These are phyloP conservation scores for Yponomeuta sedellus DNA, from an alignment of 2,888 invertebrate species.

Conservation along the genomic window DNA sequence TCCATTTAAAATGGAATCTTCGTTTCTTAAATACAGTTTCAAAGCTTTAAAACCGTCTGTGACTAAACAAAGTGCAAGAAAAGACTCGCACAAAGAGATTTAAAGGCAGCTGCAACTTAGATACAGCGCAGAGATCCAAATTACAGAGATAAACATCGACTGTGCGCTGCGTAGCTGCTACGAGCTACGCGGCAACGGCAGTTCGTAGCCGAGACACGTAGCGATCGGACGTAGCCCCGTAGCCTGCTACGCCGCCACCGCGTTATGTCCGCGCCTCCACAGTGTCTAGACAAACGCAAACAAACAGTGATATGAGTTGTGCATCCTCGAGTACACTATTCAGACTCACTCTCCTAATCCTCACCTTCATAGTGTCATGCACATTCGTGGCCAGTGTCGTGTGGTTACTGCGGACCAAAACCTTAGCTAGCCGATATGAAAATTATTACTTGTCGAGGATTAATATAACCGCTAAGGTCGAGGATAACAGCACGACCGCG, in stretches of 20 bases:
- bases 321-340: constrained; percentile 61
- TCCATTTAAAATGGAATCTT: background rate
- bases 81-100: constrained; percentile 63
- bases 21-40: constrained; percentile 10
- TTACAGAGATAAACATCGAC: constrained; percentile 59
- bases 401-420: constrained; percentile 62
- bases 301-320: constrained; percentile 76
- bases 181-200: constrained; percentile 40
- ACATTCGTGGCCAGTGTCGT: constrained; percentile 67
- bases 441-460: constrained; percentile 75
- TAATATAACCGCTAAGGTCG: constrained; percentile 64
- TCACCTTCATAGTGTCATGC: constrained; percentile 66
- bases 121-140: constrained; percentile 57
- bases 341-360: constrained; percentile 64
- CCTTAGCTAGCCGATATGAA: constrained; percentile 63
- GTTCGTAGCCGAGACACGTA: constrained; percentile 55
- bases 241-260: constrained; percentile 37
- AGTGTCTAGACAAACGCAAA: constrained; percentile 59
- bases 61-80: constrained; percentile 59
- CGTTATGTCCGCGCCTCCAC: constrained; percentile 62
- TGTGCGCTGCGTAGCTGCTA: constrained; percentile 34
- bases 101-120: constrained; percentile 67
- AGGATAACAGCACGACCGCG: constrained; percentile 49
- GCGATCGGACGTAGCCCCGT: constrained; percentile 51
- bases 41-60: constrained; percentile 45